phyloP scores from a whole-genome alignment of 2,113 vertebrate species.

The Mola mola region DNA sequence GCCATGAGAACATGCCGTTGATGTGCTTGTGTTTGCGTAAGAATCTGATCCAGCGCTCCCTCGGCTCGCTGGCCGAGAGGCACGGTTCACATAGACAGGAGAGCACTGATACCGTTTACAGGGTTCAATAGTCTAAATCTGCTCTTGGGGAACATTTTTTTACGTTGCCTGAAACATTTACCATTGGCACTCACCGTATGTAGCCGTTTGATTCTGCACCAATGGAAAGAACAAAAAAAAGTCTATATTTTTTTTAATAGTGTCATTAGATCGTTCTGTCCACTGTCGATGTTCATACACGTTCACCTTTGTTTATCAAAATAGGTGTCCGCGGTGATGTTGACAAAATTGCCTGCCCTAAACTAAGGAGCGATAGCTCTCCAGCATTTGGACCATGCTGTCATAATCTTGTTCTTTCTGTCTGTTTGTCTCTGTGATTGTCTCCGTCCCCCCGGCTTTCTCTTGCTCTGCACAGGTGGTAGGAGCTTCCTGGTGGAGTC shows the following conservation, averaged over 20 bases:
- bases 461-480: constrained; percentile 74
- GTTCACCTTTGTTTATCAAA: constrained; percentile 64
- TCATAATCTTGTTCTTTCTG: constrained; percentile 53
- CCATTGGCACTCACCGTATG: constrained; percentile 41
- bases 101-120: constrained; percentile 53
- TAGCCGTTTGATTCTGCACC: constrained; percentile 33
- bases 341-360: constrained; percentile 61
- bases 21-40: constrained; percentile 73
- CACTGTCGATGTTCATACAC: constrained; percentile 46
- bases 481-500: constrained; percentile 69
- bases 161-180: constrained; percentile 49
- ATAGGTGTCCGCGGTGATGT: constrained; percentile 65
- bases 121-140: constrained; percentile 58
- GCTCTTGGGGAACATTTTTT: constrained; percentile 51
- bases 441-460: constrained; percentile 50
- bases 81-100: constrained; percentile 48
- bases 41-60: constrained; percentile 64
- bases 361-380: constrained; percentile 61
- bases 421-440: constrained; percentile 42
- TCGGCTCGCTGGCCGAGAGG: constrained; percentile 41
- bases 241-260: constrained; percentile 53
- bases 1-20: constrained; percentile 71
- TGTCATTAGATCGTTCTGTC: constrained; percentile 59
- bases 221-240: constrained; percentile 13
- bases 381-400: constrained; percentile 25